Percentiles rank a stretch among this genome's conserved stretches.
Evolutionary conservation across 2,113 vertebrate genomes (phyloP).

Genomic region (Halichoerus grypus): DNA sequence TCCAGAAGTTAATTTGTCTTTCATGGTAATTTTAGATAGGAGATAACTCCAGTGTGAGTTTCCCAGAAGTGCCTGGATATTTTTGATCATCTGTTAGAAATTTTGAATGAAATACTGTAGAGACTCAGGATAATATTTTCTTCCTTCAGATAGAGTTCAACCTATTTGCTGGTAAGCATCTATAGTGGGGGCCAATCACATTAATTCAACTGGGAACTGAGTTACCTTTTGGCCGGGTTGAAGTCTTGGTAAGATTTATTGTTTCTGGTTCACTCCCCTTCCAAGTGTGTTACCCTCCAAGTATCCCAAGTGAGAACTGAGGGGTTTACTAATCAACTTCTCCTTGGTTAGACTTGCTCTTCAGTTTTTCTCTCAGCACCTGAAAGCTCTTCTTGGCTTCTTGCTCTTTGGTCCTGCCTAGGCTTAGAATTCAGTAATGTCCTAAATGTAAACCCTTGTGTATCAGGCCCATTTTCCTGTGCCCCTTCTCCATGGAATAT

Average conservation of each 20-base stretch:
- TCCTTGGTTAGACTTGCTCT: neutral
- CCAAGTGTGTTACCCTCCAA: neutral
- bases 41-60: neutral
- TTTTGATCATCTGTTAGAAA: neutral
- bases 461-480: neutral
- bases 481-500: neutral
- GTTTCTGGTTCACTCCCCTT: neutral
- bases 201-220: neutral
- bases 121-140: neutral
- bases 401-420: neutral
- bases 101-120: neutral
- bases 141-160: neutral
- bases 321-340: neutral
- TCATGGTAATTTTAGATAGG: conserved; percentile 57
- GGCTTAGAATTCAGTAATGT: neutral
- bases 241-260: neutral
- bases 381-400: neutral
- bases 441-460: neutral
- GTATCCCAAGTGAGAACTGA: neutral
- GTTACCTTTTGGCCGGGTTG: neutral
- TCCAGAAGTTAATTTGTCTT: neutral
- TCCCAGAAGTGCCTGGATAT: neutral
- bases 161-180: neutral
- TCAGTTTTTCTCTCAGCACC: neutral
- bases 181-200: neutral